phyloP scores from a whole-genome alignment of 1,140 invertebrate genomes.

The Dendrolimus kikuchii region DNA sequence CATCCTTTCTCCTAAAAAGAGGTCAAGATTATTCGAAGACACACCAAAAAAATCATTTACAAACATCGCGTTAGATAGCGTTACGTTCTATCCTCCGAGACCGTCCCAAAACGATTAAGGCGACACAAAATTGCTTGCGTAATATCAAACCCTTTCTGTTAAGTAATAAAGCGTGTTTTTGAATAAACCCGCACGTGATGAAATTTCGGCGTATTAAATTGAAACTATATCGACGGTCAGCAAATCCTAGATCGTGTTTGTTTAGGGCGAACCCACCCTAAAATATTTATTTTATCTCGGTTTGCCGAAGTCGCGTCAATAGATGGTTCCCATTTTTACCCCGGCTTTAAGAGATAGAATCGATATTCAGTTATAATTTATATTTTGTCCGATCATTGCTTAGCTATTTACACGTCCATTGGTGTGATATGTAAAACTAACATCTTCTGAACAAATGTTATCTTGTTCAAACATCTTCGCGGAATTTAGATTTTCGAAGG shows the following conservation, averaged over 20 bases:
- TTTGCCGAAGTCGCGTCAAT: slow-evolving; percentile 68
- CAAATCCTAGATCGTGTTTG: slow-evolving; percentile 64
- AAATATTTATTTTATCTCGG: slow-evolving; percentile 71
- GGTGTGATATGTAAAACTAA: slow-evolving; percentile 55
- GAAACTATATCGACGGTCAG: slow-evolving; percentile 68
- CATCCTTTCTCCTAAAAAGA: slow-evolving; percentile 8
- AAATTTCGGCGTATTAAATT: slow-evolving; percentile 67
- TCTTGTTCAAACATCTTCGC: slow-evolving; percentile 60
- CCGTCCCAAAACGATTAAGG: slow-evolving; percentile 9
- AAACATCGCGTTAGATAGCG: slow-evolving; percentile 30
- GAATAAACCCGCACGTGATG: slow-evolving; percentile 34
- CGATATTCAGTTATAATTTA: slow-evolving; percentile 59
- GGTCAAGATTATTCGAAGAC: slow-evolving; percentile 13
- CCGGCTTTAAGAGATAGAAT: slow-evolving; percentile 49
- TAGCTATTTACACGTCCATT: slow-evolving; percentile 41
- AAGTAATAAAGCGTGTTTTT: slow-evolving; percentile 26
- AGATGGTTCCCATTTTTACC: slow-evolving; percentile 63
- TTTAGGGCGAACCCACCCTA: slow-evolving; percentile 67
- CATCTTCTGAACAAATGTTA: slow-evolving; percentile 48
- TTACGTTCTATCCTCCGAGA: slow-evolving; percentile 7
- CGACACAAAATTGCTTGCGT: slow-evolving; percentile 5
- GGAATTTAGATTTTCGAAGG: slow-evolving; percentile 40
- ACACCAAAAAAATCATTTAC: slow-evolving; percentile 27
- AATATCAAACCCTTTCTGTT: slow-evolving; percentile 13
- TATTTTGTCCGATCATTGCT: slow-evolving; percentile 36